Base-by-base conservation (phyloP, 1,140 invertebrate species). In the Pseudomyrmex gracilis region DNA sequence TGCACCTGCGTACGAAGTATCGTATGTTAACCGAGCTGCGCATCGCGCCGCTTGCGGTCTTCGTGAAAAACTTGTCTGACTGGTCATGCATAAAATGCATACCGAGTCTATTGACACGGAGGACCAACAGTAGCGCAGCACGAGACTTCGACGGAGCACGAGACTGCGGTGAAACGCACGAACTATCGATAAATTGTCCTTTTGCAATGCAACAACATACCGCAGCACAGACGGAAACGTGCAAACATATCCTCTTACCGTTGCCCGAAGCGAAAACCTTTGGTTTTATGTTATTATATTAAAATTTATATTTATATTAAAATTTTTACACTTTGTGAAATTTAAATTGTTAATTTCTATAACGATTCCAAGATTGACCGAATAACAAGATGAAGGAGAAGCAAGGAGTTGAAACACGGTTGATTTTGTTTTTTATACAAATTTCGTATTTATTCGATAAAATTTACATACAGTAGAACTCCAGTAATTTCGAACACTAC, bases 21-120 rank as follows among this genome's bases (percentile, higher is more conserved):
- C 84, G 55, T 84, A 82, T 90, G 82, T 86, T 85, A 34, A 73
- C 73, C 57, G 60, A 68, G 63, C 74, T 57, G 58, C 61, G 68
- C 83, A 61, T 85, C 71, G 51, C 61, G 66, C 70, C 57, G 61
- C 64, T 82, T 87, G 88, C 61, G 88, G 86, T 85, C 71, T 64
- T 80, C 55, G 47, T 61, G 80, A 89, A 90, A 90, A 90, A 89
- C 89, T 87, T 73, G 89, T 61, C 67, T 45, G 70, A 89, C 89
- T 85, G 82, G 89, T 89, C 78, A 87, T 47, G 83, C 78, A 84
- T 87, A 84, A 85, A 85, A 89, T 87, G 82, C 83, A 70, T 73
- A 34, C 34, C 53, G 70, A 74, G 82, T 77, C 77, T 66, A 74
- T 80, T 85, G 83, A 85, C 73, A 85, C 67, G 84, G 13, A 87